phyloP scores from a whole-genome alignment of 2,888 invertebrate genomes.

The Apoderus coryli region DNA sequence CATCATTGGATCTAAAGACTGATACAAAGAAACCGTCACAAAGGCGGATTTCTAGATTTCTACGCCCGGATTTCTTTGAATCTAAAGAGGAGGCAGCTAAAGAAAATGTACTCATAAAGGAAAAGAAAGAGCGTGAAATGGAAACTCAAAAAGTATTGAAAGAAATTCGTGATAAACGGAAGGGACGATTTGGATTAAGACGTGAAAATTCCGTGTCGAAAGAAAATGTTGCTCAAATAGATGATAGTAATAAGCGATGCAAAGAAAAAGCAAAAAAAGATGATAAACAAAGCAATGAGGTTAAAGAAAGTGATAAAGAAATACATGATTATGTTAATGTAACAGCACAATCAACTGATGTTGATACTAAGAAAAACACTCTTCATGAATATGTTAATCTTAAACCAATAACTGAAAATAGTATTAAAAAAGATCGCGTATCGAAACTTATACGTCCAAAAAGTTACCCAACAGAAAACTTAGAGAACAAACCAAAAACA shows the following conservation, averaged over 20 bases:
- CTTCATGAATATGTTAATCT: constrained; percentile 26
- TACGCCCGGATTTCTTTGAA: constrained; percentile 67
- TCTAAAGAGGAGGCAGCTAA: constrained; percentile 47
- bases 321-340: constrained; percentile 27
- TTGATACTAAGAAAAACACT: constrained; percentile 10
- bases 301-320: constrained; percentile 23
- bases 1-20: constrained; percentile 15
- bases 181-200: constrained; percentile 23
- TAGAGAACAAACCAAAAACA: constrained; percentile 15
- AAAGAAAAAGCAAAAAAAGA: constrained; percentile 19
- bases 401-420: constrained; percentile 17
- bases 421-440: constrained; percentile 26
- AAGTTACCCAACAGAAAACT: constrained; percentile 38
- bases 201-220: constrained; percentile 25
- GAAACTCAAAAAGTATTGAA: constrained; percentile 52
- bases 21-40: constrained; percentile 26
- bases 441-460: constrained; percentile 41
- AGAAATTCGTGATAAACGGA: constrained; percentile 49
- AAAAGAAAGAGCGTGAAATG: constrained; percentile 49
- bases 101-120: constrained; percentile 44
- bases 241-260: constrained; percentile 13
- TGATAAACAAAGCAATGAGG: constrained; percentile 22
- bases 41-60: constrained; percentile 55
- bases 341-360: constrained; percentile 9
- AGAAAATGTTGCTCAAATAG: constrained; percentile 17